Evolutionary conservation across 2,888 invertebrate genomes (phyloP), one percentile per base, ranked within the genome.

Genomic region (Liodrosophila aerea): DNA sequence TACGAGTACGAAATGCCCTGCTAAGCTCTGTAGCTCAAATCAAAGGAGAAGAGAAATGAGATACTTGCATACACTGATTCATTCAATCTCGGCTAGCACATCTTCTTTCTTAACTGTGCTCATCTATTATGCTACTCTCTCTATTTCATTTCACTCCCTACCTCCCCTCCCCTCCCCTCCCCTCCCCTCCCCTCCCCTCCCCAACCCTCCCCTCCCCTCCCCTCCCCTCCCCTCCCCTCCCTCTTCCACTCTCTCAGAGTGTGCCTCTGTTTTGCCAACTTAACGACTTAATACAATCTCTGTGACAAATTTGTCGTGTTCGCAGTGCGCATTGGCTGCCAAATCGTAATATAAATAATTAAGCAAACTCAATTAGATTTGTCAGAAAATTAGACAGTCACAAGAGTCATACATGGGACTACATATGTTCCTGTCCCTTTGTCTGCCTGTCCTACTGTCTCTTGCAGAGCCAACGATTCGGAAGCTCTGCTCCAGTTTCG

Each of bases 321-420:
- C 43, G 60, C 52, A 9, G 41, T 15, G 36, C 61, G 15, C 60
- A 56, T 59, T 72, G 63, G 46, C 59, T 53, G 59, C 46, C 62
- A 64, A 73, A 66, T 73, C 44, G 70, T 84, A 73, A 84, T 77
- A 70, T 76, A 64, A 81, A 84, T 81, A 77, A 77, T 77, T 81
- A 84, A 81, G 59, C 63, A 81, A 77, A 70, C 74, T 70, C 84
- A 77, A 81, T 81, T 84, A 80, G 81, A 76, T 73, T 59, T 80
- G 59, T 66, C 62, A 57, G 64, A 56, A 49, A 71, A 68, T 64
- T 47, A 71, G 71, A 45, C 60, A 54, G 39, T 39, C 50, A 43
- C 34, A 52, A n/a, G 46, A n/a, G 22, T 22, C 41, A 29, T 33
- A 61, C 27, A 52, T 34, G 31, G 39, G 4, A 11, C n/a, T 7